Evolutionary conservation across 1,140 invertebrate genomes (phyloP).

Genomic region (Bombus haemorrhoidalis): DNA sequence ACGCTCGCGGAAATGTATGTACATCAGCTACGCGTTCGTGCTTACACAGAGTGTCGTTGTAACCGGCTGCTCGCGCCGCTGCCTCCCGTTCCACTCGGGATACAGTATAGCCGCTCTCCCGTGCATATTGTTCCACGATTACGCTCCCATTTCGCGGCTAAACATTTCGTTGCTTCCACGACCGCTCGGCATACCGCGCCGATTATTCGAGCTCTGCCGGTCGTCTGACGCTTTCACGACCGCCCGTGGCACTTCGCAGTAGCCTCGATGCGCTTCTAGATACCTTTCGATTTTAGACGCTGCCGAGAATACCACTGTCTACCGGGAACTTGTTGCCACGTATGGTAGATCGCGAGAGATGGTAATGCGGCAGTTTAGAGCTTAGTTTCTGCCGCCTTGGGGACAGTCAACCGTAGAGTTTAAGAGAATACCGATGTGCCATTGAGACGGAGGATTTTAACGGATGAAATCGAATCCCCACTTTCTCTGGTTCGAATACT

Average conservation of each 20-base stretch:
- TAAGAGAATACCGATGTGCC: neutral
- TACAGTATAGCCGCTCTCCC: neutral
- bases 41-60: slow-evolving; percentile 53
- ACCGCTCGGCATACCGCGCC: slow-evolving; percentile 18
- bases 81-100: slow-evolving; percentile 8
- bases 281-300: neutral
- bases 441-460: neutral
- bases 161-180: neutral
- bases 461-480: slow-evolving; percentile 29
- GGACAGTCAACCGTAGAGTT: neutral
- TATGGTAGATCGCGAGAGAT: neutral
- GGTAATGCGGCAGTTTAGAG: neutral
- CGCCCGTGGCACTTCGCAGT: neutral
- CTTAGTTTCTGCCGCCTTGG: neutral
- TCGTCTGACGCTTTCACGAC: slow-evolving; percentile 21
- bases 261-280: neutral
- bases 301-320: no score
- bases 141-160: slow-evolving; percentile 26
- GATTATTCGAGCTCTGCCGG: slow-evolving; percentile 16
- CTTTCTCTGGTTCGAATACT: slow-evolving; percentile 1
- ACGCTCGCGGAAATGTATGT: slow-evolving; percentile 42
- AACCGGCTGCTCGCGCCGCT: slow-evolving; percentile 43
- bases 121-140: slow-evolving; percentile 59
- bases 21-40: slow-evolving; percentile 33
- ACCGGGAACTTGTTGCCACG: no score